phyloP scores from a whole-genome alignment of 2,113 vertebrate species.

The Panurus biarmicus region DNA sequence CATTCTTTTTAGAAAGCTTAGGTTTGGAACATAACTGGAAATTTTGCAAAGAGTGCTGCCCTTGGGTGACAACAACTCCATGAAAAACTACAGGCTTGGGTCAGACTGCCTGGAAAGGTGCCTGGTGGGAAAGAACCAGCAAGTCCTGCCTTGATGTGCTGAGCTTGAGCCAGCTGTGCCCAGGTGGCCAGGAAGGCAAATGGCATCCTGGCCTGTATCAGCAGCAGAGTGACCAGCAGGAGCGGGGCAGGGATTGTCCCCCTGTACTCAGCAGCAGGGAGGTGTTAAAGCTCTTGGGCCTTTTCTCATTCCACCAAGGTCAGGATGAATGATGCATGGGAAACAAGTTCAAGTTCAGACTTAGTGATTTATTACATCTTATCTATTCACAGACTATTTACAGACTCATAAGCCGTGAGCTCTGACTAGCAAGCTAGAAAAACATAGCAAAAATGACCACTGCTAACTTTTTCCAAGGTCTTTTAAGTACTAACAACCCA shows the following conservation, averaged over 20 bases:
- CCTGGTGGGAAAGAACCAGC: fast-evolving
- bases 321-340: too few species aligned
- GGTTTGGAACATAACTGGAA: neutral
- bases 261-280: fast-evolving
- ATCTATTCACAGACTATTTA: too few species aligned
- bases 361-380: too few species aligned
- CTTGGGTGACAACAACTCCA: neutral
- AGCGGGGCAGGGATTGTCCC: fast-evolving
- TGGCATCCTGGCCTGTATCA: fast-evolving
- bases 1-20: neutral
- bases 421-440: too few species aligned
- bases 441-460: too few species aligned
- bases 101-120: neutral
- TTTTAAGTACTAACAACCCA: too few species aligned
- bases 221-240: fast-evolving
- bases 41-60: neutral
- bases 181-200: neutral
- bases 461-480: too few species aligned
- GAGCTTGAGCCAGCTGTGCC: neutral
- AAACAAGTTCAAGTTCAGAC: too few species aligned
- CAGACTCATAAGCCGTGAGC: too few species aligned
- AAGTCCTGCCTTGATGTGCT: fast-evolving
- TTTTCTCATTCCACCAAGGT: too few species aligned
- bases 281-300: too few species aligned
- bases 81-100: neutral